A percentile compares a stretch with the other conserved stretches of the same genome.
phyloP scores from a whole-genome alignment of 1,140 invertebrate genomes.

The Caerostris darwini region DNA sequence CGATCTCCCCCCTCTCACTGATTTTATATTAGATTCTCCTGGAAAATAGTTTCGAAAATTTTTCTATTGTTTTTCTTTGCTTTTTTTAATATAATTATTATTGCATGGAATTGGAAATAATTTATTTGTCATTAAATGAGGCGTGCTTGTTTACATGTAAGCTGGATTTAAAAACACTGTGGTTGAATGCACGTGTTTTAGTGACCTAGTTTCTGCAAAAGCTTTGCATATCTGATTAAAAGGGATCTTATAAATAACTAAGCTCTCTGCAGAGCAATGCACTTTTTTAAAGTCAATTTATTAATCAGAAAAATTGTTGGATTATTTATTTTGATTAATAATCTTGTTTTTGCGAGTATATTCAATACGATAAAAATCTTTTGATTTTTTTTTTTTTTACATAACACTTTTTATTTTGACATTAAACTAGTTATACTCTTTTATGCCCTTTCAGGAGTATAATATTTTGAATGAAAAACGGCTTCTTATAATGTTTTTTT shows the following conservation, averaged over 20 bases:
- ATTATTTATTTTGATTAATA: no score
- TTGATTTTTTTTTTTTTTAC: no score
- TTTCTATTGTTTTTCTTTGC: not conserved
- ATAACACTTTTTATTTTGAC: no score
- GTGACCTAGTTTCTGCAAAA: constrained; percentile 73
- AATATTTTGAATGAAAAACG: no score
- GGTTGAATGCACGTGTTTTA: constrained; percentile 57
- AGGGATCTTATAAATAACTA: constrained; percentile 69
- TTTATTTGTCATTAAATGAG: not conserved
- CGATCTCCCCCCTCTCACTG: constrained; percentile 22
- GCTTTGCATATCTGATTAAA: constrained; percentile 66
- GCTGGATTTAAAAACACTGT: not conserved
- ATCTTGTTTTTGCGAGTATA: no score
- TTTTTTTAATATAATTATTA: constrained; percentile 2
- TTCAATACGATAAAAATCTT: no score
- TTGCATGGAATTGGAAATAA: not conserved
- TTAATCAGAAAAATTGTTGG: no score
- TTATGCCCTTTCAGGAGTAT: no score
- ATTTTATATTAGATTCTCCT: not conserved
- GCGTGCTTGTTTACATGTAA: constrained; percentile 51
- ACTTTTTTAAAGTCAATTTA: not conserved
- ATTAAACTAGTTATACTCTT: no score
- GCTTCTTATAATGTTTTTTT: no score
- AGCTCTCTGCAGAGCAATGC: constrained; percentile 15
- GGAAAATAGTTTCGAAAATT: not conserved